These are phyloP conservation scores for Trachymyrmex septentrionalis DNA, from an alignment of 1,140 invertebrate species.

Conservation along the genomic window DNA sequence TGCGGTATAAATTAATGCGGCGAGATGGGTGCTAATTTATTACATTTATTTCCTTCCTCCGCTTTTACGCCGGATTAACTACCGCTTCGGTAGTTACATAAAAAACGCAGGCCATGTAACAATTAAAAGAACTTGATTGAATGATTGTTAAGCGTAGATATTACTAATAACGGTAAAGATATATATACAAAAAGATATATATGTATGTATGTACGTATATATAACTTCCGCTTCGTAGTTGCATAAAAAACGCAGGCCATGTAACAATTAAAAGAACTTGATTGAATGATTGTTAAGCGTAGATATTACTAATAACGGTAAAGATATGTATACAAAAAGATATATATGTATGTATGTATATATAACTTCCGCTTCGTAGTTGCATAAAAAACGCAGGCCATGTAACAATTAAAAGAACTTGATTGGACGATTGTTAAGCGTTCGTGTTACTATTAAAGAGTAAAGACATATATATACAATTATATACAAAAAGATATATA, in stretches of 20 bases:
- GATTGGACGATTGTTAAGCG: neutral
- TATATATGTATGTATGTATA: too few species aligned
- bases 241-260: neutral
- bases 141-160: neutral
- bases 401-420: neutral
- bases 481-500: neutral
- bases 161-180: too few species aligned
- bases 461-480: neutral
- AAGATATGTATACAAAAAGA: too few species aligned
- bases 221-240: slow-evolving; percentile 26
- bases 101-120: neutral
- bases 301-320: too few species aligned
- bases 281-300: neutral
- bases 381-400: neutral
- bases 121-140: neutral
- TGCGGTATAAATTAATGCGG: slow-evolving; percentile 42
- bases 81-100: neutral
- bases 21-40: slow-evolving; percentile 46
- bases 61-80: slow-evolving; percentile 34
- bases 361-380: slow-evolving; percentile 18
- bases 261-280: neutral
- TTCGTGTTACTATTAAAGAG: neutral
- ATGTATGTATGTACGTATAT: too few species aligned
- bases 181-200: too few species aligned
- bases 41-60: slow-evolving; percentile 33